phyloP scores from a whole-genome alignment of 2,888 invertebrate genomes.

The Mimas tiliae region DNA sequence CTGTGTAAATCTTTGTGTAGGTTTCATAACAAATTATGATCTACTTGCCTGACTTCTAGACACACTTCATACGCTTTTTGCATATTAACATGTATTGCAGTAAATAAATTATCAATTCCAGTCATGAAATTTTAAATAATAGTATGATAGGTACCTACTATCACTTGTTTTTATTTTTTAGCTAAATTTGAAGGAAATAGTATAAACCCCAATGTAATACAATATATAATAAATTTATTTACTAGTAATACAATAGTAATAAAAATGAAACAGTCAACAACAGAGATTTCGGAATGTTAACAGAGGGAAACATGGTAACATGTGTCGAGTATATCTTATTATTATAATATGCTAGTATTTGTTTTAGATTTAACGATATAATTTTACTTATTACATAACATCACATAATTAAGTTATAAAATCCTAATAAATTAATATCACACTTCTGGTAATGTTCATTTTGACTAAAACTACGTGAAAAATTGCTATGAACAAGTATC shows the following conservation, averaged over 20 bases:
- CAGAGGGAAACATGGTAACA: constrained; percentile 6
- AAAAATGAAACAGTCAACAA: constrained; percentile 7
- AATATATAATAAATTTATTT: constrained; percentile 18
- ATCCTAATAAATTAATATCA: constrained; percentile 78
- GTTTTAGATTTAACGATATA: constrained; percentile 25
- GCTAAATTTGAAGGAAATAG: neutral
- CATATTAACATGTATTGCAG: constrained; percentile 6
- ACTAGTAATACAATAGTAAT: constrained; percentile 10
- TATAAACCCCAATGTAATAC: constrained; percentile 1
- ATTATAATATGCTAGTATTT: constrained; percentile 7
- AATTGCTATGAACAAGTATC: constrained; percentile 70
- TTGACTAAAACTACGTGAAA: constrained; percentile 67
- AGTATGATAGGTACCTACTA: neutral
- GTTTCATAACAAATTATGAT: neutral
- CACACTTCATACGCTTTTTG: constrained; percentile 13
- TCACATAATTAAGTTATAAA: constrained; percentile 30
- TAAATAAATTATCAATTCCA: neutral
- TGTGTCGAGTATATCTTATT: constrained; percentile 16
- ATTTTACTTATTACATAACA: constrained; percentile 31
- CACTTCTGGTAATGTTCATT: constrained; percentile 76
- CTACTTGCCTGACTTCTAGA: constrained; percentile 1
- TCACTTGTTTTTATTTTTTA: neutral
- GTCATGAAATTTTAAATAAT: neutral
- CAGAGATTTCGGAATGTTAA: constrained; percentile 20
- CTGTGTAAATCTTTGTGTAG: neutral